Base-by-base conservation (phyloP, 1,140 invertebrate genomes). In the Penaeus vannamei region DNA sequence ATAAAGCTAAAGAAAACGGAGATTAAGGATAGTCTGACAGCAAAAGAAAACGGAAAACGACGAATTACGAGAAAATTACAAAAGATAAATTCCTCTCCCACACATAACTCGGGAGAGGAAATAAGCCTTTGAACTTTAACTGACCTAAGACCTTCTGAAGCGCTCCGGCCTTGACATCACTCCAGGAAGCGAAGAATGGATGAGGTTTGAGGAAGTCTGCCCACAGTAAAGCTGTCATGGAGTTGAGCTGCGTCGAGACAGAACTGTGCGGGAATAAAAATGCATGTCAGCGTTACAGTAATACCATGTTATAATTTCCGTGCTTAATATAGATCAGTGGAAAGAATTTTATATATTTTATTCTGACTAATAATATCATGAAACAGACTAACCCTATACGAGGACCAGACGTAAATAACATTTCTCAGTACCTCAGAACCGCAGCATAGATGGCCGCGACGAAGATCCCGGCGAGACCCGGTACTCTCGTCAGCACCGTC, bases 201-300 rank as follows among this genome's bases (percentile, higher is more conserved):
- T 88, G 4, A 23, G 79, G 84, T 72, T 91, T 91, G 36, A 91
- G 83, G 72, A 91, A 91, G 60, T 91, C 91, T 77, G 90, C 91
- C 91, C 91, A 91, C 26, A 91, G 82, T 1, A 91, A 77, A 8
- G 91, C 91, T 22, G 91, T 91, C 91, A 98, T 93, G 19, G 97
- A 97, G 93, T 98, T 98, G 42, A 97, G 93, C 36, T 96, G 95
- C 14, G 97, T 97, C 0, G 97, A 98, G 77, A 98, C 95, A 0
- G 97, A 97, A 86, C 91, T 91, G 88, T 53, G 42, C 20, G 22
- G 10, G 53, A 22, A 81, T 32, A 26, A 42, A 29, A 5, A 8
- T 32, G 14, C n/a, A 26, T 82, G n/a, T 82, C 42, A 36, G n/a
- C 69, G 26, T 14, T 29, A 19, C 69, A 76, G 12, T 17, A 76